A percentile compares a stretch with the other conserved stretches of the same genome.
Evolutionary conservation across 2,797 vertebrate species (phyloP).

Genomic region (Sebastes baramenuke): DNA sequence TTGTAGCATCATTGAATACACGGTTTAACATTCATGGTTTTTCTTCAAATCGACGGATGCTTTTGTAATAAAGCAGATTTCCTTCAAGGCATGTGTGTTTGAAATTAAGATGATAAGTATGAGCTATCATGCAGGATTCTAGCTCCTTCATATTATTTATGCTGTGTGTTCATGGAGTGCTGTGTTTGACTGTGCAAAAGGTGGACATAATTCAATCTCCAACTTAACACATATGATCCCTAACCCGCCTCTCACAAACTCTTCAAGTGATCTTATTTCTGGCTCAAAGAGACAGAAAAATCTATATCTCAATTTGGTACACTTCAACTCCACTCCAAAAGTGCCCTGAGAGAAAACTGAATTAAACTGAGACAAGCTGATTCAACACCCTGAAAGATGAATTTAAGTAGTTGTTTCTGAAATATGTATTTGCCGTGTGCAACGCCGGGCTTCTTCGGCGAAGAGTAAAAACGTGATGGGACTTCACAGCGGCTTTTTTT

Average conservation of each 20-base stretch:
- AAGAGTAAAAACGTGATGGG: slow-evolving; percentile 53
- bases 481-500: slow-evolving; percentile 63
- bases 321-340: slow-evolving; percentile 79
- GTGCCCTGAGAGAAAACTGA: slow-evolving; percentile 77
- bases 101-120: background rate
- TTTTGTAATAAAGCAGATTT: slow-evolving; percentile 17
- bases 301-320: slow-evolving; percentile 83
- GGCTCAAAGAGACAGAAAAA: slow-evolving; percentile 81
- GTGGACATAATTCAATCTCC: slow-evolving; percentile 68
- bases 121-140: slow-evolving; percentile 4
- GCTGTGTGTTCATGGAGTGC: slow-evolving; percentile 10
- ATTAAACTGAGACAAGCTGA: slow-evolving; percentile 81
- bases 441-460: slow-evolving; percentile 38
- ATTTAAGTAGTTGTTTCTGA: slow-evolving; percentile 81
- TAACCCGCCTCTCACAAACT: slow-evolving; percentile 70
- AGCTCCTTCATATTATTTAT: slow-evolving; percentile 20
- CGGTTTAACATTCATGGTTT: background rate
- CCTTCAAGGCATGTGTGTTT: background rate
- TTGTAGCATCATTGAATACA: background rate
- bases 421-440: slow-evolving; percentile 79
- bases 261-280: slow-evolving; percentile 78
- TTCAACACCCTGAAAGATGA: slow-evolving; percentile 79
- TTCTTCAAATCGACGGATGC: background rate
- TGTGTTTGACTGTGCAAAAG: slow-evolving; percentile 41
- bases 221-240: slow-evolving; percentile 70